These are phyloP conservation scores for Paramuricea clavata DNA, from an alignment of 92 coral and sea anemone species.

Conservation along the genomic window DNA sequence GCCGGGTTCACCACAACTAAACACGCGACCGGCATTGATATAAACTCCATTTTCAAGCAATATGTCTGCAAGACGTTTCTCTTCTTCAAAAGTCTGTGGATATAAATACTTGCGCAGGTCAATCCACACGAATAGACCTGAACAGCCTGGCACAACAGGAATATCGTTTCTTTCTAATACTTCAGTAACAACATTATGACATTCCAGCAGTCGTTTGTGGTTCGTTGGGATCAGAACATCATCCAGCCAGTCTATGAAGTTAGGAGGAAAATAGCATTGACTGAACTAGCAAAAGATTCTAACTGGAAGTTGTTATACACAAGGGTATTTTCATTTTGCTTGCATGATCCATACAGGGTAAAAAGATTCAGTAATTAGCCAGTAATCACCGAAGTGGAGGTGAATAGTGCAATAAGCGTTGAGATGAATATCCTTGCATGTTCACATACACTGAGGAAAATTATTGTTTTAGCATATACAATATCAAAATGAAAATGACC, in stretches of 20 bases:
- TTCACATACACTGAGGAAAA: no score
- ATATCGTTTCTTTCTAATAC: conserved; percentile 69
- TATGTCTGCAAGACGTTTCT: conserved; percentile 63
- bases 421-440: no score
- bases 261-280: background rate
- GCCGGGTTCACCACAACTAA: conserved; percentile 83
- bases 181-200: conserved; percentile 80
- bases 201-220: conserved; percentile 79
- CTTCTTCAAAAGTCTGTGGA: conserved; percentile 77
- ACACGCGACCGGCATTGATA: conserved; percentile 78
- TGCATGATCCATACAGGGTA: no score
- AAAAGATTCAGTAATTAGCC: no score
- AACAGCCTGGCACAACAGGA: conserved; percentile 73
- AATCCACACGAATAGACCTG: conserved; percentile 88
- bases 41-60: conserved; percentile 74
- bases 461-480: no score
- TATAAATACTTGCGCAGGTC: conserved; percentile 81
- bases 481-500: no score
- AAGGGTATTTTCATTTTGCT: no score
- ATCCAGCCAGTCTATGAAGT: conserved; percentile 84
- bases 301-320: no score
- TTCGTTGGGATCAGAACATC: conserved; percentile 82
- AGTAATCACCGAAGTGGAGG: no score
- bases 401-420: no score
- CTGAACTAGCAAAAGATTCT: no score